These are phyloP conservation scores for Ichneumon xanthorius DNA, from an alignment of 2,888 invertebrate genomes.

Conservation along the genomic window DNA sequence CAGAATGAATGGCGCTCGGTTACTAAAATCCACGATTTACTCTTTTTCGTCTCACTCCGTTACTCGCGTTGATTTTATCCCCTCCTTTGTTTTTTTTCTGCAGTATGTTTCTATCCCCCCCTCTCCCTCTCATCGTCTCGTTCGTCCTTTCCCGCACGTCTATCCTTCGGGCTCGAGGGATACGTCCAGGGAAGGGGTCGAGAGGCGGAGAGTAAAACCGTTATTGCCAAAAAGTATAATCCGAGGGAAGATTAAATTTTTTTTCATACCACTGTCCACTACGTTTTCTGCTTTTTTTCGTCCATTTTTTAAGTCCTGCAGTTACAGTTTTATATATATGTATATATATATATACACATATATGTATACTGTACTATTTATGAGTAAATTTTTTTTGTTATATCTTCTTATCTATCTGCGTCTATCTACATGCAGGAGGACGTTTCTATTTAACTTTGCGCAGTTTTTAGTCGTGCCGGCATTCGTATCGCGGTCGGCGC, in stretches of 20 bases:
- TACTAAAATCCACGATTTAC: constrained; percentile 81
- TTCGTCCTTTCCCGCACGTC: constrained; percentile 63
- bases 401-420: not conserved
- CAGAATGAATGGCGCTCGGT: constrained; percentile 79
- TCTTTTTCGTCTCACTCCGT: constrained; percentile 69
- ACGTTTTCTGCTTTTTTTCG: constrained; percentile 17
- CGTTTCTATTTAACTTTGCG: constrained; percentile 8
- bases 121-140: constrained; percentile 9
- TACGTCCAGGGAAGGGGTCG: constrained; percentile 47
- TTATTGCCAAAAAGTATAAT: constrained; percentile 80
- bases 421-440: constrained; percentile 8
- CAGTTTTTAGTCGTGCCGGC: not conserved
- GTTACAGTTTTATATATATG: not conserved
- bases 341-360: not conserved
- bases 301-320: not conserved
- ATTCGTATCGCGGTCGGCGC: not conserved
- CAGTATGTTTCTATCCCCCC: constrained; percentile 6
- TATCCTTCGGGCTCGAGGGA: constrained; percentile 47
- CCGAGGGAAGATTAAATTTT: constrained; percentile 80
- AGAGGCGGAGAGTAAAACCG: constrained; percentile 70
- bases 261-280: constrained; percentile 67
- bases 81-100: constrained; percentile 29
- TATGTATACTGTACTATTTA: constrained; percentile 4
- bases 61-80: constrained; percentile 36
- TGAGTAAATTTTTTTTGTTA: not conserved